Conservation (phyloP, 2,113 vertebrate species). For the Nothoprocta pentlandii region DNA sequence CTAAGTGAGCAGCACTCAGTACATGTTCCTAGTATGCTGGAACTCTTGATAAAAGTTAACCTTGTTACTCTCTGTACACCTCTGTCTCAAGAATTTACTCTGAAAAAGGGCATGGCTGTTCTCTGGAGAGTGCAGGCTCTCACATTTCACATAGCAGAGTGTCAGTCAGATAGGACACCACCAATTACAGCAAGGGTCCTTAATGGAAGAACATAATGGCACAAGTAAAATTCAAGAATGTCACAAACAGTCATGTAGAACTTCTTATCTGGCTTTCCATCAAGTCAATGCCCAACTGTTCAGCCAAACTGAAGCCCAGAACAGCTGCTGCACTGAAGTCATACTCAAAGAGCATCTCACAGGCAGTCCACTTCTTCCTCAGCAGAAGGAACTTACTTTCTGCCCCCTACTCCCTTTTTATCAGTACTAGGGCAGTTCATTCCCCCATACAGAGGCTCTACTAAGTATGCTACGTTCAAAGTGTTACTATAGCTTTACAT, state of each 20-base stretch:
- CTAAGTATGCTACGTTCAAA: neutral
- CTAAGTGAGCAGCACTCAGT: neutral
- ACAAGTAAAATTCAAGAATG: neutral
- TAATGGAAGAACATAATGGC: neutral
- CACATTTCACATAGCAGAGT: neutral
- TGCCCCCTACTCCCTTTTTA: too few species aligned
- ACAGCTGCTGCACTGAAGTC: neutral
- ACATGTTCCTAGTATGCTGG: neutral
- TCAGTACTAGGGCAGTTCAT: neutral
- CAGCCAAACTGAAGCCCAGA: neutral
- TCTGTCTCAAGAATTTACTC: conserved; percentile 17
- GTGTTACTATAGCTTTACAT: neutral
- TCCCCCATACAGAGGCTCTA: neutral
- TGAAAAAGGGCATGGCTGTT: neutral
- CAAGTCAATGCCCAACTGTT: neutral
- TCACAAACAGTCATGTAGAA: neutral
- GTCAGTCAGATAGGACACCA: neutral
- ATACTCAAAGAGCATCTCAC: neutral
- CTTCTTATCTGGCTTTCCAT: neutral
- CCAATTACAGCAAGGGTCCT: neutral
- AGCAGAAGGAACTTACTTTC: neutral
- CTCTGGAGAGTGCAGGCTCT: neutral
- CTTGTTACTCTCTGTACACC: conserved; percentile 13
- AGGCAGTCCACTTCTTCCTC: neutral
- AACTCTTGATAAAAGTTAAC: conserved; percentile 26